phyloP scores from a whole-genome alignment of 2,888 invertebrate genomes.

The Athetis lepigone region DNA sequence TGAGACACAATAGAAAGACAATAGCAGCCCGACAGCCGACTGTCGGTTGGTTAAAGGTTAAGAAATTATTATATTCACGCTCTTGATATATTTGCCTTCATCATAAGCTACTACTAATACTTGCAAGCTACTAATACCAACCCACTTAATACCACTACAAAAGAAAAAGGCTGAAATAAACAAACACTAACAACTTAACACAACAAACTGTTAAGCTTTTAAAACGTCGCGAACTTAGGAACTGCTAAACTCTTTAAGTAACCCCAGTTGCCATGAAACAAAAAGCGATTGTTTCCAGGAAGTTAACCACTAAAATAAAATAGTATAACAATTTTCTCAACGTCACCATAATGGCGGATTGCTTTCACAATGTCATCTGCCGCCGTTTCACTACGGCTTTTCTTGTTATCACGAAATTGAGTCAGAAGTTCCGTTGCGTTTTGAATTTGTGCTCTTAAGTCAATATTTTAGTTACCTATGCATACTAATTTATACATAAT shows the following conservation, averaged over 20 bases:
- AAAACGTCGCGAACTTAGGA: background rate
- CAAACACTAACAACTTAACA: background rate
- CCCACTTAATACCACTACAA: no score
- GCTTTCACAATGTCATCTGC: conserved; percentile 52
- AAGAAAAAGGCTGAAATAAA: background rate
- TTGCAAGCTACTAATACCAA: no score
- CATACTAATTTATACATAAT: no score
- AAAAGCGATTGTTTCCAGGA: conserved; percentile 4
- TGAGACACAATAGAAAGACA: no score
- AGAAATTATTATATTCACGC: no score
- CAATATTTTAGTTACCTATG: no score
- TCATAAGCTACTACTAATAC: no score
- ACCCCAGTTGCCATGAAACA: background rate
- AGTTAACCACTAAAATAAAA: conserved; percentile 41
- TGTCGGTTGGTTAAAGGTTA: no score
- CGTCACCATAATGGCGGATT: conserved; percentile 58
- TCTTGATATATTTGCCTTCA: no score
- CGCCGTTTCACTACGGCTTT: conserved; percentile 33
- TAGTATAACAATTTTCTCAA: conserved; percentile 44
- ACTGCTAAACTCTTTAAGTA: background rate
- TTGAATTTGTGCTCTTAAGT: no score
- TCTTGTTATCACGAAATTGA: background rate
- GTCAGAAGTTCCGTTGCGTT: conserved; percentile 26
- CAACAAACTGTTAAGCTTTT: background rate
- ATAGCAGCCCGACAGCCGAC: no score